phyloP scores from a whole-genome alignment of 37 sponge, comb jelly and placozoan genomes.

The Cliona cf. orientalis region DNA sequence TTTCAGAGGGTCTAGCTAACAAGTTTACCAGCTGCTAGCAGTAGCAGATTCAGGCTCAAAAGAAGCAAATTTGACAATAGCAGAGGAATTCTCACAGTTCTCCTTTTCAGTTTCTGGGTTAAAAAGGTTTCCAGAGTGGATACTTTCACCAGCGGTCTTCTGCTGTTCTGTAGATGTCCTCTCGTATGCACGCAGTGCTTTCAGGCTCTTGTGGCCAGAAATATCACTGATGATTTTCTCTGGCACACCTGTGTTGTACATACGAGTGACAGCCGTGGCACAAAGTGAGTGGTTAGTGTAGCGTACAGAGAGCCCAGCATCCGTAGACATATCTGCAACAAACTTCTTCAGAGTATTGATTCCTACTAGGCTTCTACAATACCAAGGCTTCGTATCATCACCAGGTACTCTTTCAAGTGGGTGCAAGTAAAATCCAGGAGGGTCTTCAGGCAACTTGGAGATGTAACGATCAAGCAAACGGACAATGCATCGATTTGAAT shows the following conservation, averaged over 20 bases:
- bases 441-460: too few relatives aligned
- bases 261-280: constrained; percentile 50
- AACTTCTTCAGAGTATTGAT: constrained; percentile 36
- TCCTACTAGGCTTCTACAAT: constrained; percentile 29
- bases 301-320: constrained; percentile 21
- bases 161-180: constrained; percentile 7
- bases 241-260: constrained; percentile 44
- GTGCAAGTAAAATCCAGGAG: too few relatives aligned
- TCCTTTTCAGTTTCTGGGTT: too few relatives aligned
- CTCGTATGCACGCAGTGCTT: constrained; percentile 32
- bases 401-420: too few relatives aligned
- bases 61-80: too few relatives aligned
- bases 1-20: too few relatives aligned
- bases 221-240: constrained; percentile 47
- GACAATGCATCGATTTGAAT: too few relatives aligned
- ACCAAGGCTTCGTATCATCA: constrained; percentile 25
- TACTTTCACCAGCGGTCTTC: constrained; percentile 16
- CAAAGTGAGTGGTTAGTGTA: constrained; percentile 52
- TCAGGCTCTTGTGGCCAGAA: constrained; percentile 43
- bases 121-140: too few relatives aligned
- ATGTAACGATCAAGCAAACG: too few relatives aligned
- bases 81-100: too few relatives aligned
- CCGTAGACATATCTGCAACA: constrained; percentile 14
- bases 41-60: too few relatives aligned
- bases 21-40: too few relatives aligned